Evolutionary conservation across 1,140 invertebrate species (phyloP).

Genomic region (Brachystomella parvula): DNA sequence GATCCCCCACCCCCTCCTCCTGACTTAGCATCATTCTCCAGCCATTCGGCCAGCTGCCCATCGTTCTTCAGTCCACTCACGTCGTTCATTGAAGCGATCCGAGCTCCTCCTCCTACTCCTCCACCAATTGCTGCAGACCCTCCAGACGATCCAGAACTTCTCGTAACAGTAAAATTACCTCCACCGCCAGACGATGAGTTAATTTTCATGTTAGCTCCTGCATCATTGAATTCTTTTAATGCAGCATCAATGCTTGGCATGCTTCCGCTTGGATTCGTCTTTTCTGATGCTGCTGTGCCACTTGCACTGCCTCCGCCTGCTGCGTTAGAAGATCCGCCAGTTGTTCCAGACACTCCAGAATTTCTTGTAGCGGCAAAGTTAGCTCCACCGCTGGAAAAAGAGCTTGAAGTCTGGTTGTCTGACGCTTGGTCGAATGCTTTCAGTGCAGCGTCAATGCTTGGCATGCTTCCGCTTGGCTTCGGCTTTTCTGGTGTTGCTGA

Average conservation of each 20-base stretch:
- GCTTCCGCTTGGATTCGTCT: not conserved
- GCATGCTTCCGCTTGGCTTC: not conserved
- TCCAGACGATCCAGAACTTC: not conserved
- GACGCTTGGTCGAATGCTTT: not conserved
- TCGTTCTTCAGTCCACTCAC: not conserved
- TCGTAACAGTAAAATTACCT: not conserved
- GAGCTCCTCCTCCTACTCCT: not conserved
- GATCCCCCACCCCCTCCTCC: not conserved
- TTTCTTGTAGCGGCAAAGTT: not conserved
- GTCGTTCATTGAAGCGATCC: not conserved
- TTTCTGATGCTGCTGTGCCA: not conserved
- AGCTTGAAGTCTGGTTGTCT: too few relatives aligned
- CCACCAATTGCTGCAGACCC: not conserved
- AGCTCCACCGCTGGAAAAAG: not conserved
- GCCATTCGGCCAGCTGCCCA: conserved; percentile 3
- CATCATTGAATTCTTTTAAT: not conserved
- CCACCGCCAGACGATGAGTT: not conserved
- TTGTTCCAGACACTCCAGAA: not conserved
- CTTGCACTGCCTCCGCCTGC: not conserved
- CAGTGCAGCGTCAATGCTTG: not conserved
- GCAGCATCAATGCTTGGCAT: not conserved
- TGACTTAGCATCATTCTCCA: not conserved
- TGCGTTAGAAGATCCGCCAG: too few relatives aligned
- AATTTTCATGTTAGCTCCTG: too few relatives aligned
- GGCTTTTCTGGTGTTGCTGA: not conserved